Evolutionary conservation across 2,888 invertebrate genomes (phyloP).

Genomic region (Leptinotarsa rubiginosa): DNA sequence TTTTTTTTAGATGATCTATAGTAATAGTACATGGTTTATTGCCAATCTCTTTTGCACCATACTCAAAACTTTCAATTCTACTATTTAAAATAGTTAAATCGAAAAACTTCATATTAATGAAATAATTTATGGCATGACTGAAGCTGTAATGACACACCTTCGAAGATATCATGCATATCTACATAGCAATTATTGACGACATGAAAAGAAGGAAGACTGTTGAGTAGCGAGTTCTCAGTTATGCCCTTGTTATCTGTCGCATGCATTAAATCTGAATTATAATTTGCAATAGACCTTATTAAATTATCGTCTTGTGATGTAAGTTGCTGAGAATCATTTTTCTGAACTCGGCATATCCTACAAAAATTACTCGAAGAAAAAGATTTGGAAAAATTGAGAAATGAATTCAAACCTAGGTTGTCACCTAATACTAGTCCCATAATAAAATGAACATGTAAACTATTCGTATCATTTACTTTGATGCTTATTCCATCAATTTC

Average conservation of each 20-base stretch:
- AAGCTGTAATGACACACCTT: conserved; percentile 46
- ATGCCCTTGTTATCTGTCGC: no score
- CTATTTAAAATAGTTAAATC: conserved; percentile 45
- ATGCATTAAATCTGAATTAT: conserved; percentile 18
- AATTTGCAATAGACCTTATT: conserved; percentile 44
- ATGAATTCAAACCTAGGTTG: conserved; percentile 46
- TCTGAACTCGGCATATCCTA: conserved; percentile 42
- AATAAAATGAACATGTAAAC: conserved; percentile 41
- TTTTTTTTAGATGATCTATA: conserved; percentile 36
- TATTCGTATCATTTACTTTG: conserved; percentile 18
- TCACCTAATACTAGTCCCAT: conserved; percentile 46
- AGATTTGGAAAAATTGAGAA: conserved; percentile 44
- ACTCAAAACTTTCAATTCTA: conserved; percentile 50
- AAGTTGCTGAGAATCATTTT: conserved; percentile 31
- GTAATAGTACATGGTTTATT: conserved; percentile 46
- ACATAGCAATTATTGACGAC: conserved; percentile 43
- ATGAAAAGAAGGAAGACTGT: conserved; percentile 50
- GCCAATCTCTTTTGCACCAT: conserved; percentile 46
- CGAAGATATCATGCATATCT: conserved; percentile 50
- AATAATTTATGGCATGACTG: conserved; percentile 46
- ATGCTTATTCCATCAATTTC: conserved; percentile 41
- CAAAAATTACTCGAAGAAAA: conserved; percentile 45
- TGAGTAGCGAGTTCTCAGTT: conserved; percentile 26
- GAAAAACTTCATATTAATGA: conserved; percentile 44
- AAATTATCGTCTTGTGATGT: conserved; percentile 31